Conservation (phyloP, 2,797 vertebrate genomes). For the Distichodus sexfasciatus region DNA sequence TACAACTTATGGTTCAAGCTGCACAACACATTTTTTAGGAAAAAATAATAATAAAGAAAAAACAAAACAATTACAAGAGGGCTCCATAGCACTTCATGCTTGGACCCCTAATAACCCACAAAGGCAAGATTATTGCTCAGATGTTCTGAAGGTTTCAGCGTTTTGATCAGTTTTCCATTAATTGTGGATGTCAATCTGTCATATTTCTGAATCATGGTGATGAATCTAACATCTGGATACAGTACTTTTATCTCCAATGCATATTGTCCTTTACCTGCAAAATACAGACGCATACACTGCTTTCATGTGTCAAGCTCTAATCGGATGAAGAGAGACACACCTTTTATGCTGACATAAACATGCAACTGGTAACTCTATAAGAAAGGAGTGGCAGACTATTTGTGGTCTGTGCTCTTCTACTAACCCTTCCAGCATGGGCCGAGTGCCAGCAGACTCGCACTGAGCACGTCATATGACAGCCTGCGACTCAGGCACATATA, state of each 20-base stretch:
- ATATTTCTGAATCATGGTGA: slow-evolving; percentile 43
- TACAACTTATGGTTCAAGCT: no score
- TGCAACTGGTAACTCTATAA: slow-evolving; percentile 2
- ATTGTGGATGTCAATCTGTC: slow-evolving; percentile 32
- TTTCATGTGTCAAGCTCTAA: not conserved
- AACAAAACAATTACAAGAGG: no score
- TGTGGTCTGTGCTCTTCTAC: not conserved
- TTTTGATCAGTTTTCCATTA: no score
- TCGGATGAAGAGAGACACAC: not conserved
- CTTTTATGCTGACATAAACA: slow-evolving; percentile 12
- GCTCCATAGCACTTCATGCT: no score
- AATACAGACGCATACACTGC: not conserved
- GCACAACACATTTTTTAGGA: no score
- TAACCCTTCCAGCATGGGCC: slow-evolving; percentile 13
- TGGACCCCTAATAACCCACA: no score
- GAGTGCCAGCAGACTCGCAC: not conserved
- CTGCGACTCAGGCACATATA: not conserved
- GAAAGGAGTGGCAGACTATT: not conserved
- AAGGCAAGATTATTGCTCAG: no score
- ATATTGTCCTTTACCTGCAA: not conserved
- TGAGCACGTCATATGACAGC: not conserved
- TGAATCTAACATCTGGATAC: slow-evolving; percentile 53
- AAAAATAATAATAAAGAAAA: no score
- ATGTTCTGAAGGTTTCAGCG: no score
- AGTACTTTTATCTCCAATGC: not conserved